phyloP scores from a whole-genome alignment of 2,888 invertebrate genomes.

The Agrilus cyanescens region DNA sequence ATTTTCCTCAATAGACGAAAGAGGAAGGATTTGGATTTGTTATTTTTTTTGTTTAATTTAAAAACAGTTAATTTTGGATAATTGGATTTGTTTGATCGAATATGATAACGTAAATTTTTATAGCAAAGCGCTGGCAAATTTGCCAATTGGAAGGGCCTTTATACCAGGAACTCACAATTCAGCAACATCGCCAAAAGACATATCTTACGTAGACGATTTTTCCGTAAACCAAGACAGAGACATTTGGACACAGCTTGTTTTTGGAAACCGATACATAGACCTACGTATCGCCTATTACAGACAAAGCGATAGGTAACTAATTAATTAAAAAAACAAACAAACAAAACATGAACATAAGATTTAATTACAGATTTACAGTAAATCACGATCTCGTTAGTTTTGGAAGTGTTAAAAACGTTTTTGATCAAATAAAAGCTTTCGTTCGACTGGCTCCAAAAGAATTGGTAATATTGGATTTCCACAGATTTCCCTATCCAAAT shows the following conservation, averaged over 20 bases:
- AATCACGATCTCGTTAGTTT: conserved; percentile 63
- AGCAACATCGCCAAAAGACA: conserved; percentile 41
- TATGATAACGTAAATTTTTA: conserved; percentile 28
- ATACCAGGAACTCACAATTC: conserved; percentile 64
- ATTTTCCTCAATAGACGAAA: no score
- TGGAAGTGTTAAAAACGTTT: conserved; percentile 50
- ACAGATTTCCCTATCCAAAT: conserved; percentile 55
- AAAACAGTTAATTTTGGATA: conserved; percentile 9
- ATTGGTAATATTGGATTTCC: conserved; percentile 69
- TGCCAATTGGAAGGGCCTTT: conserved; percentile 47
- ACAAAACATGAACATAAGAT: neutral
- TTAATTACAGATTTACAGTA: conserved; percentile 51
- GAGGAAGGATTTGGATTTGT: neutral
- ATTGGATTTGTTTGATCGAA: no score
- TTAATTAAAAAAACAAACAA: no score
- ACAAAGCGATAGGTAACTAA: conserved; percentile 18
- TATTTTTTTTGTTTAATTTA: no score
- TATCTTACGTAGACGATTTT: conserved; percentile 34
- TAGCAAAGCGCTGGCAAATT: conserved; percentile 43
- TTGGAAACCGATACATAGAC: conserved; percentile 73
- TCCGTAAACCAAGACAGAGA: conserved; percentile 60
- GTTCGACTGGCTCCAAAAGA: conserved; percentile 54
- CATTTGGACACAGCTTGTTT: conserved; percentile 73
- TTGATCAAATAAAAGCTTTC: conserved; percentile 60
- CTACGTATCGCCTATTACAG: conserved; percentile 62